phyloP scores from a whole-genome alignment of 1,140 invertebrate species.

The Sweltsa coloradensis region DNA sequence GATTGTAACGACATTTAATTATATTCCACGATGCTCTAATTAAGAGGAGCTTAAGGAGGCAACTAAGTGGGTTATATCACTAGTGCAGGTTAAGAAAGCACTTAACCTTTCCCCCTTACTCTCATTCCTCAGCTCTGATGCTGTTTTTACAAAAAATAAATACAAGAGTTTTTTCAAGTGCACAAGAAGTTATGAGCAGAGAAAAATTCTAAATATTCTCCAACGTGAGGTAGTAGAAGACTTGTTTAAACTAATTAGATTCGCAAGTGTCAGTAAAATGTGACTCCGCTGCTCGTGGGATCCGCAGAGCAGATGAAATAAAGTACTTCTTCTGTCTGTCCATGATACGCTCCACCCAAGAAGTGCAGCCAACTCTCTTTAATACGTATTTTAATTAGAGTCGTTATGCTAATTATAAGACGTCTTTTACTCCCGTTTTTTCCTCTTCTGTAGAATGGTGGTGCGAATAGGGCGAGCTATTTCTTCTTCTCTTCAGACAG shows the following conservation, averaged over 20 bases:
- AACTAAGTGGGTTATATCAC: too few relatives aligned
- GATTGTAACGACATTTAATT: too few relatives aligned
- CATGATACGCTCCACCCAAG: constrained; percentile 29
- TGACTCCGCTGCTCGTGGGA: constrained; percentile 9
- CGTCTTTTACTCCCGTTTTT: constrained; percentile 30
- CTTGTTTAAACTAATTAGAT: constrained; percentile 24
- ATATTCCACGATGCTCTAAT: too few relatives aligned
- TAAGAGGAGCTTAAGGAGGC: too few relatives aligned
- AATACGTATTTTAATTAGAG: constrained; percentile 40
- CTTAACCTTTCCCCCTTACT: constrained; percentile 1
- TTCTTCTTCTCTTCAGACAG: too few relatives aligned
- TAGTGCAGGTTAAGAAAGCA: constrained; percentile 2
- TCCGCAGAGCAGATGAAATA: constrained; percentile 1
- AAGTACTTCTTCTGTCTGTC: constrained; percentile 25
- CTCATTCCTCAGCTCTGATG: background rate
- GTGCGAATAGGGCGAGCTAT: too few relatives aligned
- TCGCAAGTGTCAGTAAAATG: constrained; percentile 27
- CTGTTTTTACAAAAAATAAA: background rate
- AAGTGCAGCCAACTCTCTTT: constrained; percentile 32
- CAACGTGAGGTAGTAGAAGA: background rate
- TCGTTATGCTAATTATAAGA: constrained; percentile 38
- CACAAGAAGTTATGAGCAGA: constrained; percentile 1
- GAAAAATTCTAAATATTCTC: background rate
- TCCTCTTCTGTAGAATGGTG: too few relatives aligned
- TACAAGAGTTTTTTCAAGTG: background rate